A percentile compares a stretch with the other conserved stretches of the same genome.
phyloP scores from a whole-genome alignment of 1,140 invertebrate species.

The Drosophila pseudoananassae region DNA sequence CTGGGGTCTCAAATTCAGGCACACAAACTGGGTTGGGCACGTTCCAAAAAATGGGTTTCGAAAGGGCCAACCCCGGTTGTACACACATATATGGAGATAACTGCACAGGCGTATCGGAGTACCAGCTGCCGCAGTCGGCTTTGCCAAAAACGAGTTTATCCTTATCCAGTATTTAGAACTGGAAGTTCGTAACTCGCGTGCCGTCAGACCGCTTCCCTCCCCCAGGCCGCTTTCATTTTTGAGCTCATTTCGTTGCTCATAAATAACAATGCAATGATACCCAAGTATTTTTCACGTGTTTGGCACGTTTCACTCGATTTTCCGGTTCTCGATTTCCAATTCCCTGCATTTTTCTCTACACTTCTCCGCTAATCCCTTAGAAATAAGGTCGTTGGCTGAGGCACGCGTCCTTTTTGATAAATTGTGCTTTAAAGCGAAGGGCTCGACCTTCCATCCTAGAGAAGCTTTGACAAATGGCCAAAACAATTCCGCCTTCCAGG shows the following conservation, averaged over 20 bases:
- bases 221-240: conserved; percentile 25
- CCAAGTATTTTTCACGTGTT: conserved; percentile 95
- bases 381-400: conserved; percentile 45
- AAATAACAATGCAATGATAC: conserved; percentile 85
- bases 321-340: conserved; percentile 85
- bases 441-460: conserved; percentile 14
- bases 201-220: conserved; percentile 42
- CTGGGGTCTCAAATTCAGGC: conserved; percentile 13
- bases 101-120: conserved; percentile 20
- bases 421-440: conserved; percentile 75
- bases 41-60: conserved; percentile 33
- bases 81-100: conserved; percentile 14
- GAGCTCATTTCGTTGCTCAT: conserved; percentile 78
- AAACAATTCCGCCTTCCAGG: conserved; percentile 61
- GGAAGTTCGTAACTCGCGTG: conserved; percentile 38
- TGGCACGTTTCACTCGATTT: conserved; percentile 92
- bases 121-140: conserved; percentile 55
- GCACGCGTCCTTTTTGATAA: conserved; percentile 66
- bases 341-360: not conserved
- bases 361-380: conserved; percentile 51
- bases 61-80: conserved; percentile 43
- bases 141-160: conserved; percentile 78
- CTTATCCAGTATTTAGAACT: conserved; percentile 46
- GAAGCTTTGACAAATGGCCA: conserved; percentile 70
- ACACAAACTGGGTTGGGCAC: conserved; percentile 48